Conservation (phyloP, 2,797 vertebrate species). For the Denticeps clupeoides region DNA sequence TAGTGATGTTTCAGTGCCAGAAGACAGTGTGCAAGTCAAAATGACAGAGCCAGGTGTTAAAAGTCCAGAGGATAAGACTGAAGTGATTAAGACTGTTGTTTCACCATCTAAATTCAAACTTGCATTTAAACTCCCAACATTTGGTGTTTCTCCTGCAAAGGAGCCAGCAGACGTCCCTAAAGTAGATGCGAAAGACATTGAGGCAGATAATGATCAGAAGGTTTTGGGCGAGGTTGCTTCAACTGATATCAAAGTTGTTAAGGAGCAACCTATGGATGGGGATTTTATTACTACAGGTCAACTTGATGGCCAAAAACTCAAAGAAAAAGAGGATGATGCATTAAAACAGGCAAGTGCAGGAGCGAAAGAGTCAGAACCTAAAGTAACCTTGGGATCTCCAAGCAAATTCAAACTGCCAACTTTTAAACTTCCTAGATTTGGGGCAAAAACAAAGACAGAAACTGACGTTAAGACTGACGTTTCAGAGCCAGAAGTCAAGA, state of each 20-base stretch:
- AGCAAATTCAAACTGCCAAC: slow-evolving; percentile 15
- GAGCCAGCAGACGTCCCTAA: slow-evolving; percentile 6
- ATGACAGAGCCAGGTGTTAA: slow-evolving; percentile 1
- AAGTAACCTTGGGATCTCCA: slow-evolving; percentile 3
- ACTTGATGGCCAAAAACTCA: no score
- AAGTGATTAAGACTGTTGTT: neutral
- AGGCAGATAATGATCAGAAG: no score
- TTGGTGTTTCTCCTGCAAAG: slow-evolving; percentile 1
- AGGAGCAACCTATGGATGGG: no score
- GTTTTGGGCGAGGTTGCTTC: no score
- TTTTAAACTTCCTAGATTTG: slow-evolving; percentile 19
- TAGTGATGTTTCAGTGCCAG: slow-evolving; percentile 12
- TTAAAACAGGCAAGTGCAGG: neutral
- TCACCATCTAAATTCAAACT: slow-evolving; percentile 7
- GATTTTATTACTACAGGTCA: no score
- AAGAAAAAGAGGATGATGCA: slow-evolving; percentile 3
- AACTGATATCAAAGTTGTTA: no score
- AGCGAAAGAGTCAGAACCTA: slow-evolving; percentile 6
- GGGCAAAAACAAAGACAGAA: neutral
- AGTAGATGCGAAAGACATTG: neutral
- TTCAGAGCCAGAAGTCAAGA: slow-evolving; percentile 2
- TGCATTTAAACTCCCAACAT: neutral
- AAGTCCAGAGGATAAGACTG: slow-evolving; percentile 8
- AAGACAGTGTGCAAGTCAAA: slow-evolving; percentile 4
- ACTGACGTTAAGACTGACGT: neutral